A percentile compares a stretch with the other conserved stretches of the same genome.
Conservation (phyloP, 2,797 vertebrate species). For the Octomys mimax region DNA sequence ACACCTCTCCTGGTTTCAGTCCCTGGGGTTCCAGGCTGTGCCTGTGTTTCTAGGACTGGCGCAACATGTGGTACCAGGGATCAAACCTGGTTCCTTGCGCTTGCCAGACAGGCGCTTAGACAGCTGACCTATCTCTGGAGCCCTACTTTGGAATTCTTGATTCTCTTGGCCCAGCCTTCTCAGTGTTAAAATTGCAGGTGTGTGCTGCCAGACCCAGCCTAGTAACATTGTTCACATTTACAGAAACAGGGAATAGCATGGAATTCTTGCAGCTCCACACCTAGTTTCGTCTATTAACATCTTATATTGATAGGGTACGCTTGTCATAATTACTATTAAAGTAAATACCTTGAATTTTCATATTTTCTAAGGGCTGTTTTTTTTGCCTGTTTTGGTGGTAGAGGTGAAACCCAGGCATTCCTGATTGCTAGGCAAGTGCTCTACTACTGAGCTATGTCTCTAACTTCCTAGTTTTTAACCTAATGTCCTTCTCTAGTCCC, state of each 20-base stretch:
- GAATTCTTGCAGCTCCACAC: neutral
- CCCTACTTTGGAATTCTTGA: neutral
- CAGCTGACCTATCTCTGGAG: no score
- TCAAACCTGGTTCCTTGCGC: no score
- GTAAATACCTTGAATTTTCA: neutral
- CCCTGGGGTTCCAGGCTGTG: no score
- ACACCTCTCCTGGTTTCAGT: no score
- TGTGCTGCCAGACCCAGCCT: neutral
- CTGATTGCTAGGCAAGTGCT: neutral
- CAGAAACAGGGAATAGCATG: neutral
- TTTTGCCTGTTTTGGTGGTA: neutral
- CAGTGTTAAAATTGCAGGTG: neutral
- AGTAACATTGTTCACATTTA: constrained; percentile 32
- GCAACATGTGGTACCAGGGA: no score
- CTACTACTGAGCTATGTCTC: neutral
- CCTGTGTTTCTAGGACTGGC: no score
- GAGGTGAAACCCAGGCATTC: neutral
- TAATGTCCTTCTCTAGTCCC: neutral
- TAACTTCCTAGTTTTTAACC: neutral
- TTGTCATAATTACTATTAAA: constrained; percentile 43
- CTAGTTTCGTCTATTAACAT: neutral
- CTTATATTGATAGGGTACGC: neutral
- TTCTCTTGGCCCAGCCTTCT: neutral
- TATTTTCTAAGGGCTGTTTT: neutral
- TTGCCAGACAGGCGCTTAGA: no score